Percentiles rank a stretch among this genome's conserved stretches.
phyloP scores from a whole-genome alignment of 2,797 vertebrate species.

The Eptatretus atami region DNA sequence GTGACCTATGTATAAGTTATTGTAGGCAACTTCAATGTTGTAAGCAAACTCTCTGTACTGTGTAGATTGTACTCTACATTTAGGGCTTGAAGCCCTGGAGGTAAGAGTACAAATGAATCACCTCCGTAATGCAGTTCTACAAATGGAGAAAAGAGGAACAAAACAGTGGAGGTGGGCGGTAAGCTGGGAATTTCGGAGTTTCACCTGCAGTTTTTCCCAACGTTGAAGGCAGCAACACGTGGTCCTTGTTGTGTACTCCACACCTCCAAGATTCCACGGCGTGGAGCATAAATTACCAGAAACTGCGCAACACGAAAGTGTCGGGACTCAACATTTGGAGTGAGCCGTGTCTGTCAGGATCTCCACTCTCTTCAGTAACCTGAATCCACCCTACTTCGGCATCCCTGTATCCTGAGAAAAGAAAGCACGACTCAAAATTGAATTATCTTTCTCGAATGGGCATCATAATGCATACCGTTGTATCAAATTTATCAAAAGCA shows the following conservation, averaged over 20 bases:
- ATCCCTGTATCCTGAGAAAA: constrained; percentile 44
- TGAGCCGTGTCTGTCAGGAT: constrained; percentile 28
- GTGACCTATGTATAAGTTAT: no score
- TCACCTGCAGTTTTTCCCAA: constrained; percentile 81
- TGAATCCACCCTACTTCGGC: constrained; percentile 93
- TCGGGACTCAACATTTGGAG: constrained; percentile 31
- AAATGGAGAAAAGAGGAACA: no score
- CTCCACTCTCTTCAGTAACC: constrained; percentile 41
- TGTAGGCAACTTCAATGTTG: no score
- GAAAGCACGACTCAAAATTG: neutral
- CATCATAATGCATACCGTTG: no score
- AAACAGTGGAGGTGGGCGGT: no score
- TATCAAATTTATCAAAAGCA: no score
- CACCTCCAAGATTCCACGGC: constrained; percentile 74
- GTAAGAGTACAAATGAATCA: no score
- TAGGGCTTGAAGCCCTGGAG: no score
- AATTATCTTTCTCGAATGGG: no score
- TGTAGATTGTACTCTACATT: no score
- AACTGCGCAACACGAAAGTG: constrained; percentile 66
- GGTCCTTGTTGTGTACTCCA: constrained; percentile 86
- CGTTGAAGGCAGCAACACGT: constrained; percentile 66
- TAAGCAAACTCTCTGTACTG: no score
- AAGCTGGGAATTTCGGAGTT: neutral
- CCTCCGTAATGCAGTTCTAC: no score
- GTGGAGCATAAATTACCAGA: constrained; percentile 65